Percentiles rank a stretch among this genome's conserved stretches.
These are phyloP conservation scores for Microtus montanus DNA, from an alignment of 2,113 vertebrate genomes.

Conservation along the genomic window DNA sequence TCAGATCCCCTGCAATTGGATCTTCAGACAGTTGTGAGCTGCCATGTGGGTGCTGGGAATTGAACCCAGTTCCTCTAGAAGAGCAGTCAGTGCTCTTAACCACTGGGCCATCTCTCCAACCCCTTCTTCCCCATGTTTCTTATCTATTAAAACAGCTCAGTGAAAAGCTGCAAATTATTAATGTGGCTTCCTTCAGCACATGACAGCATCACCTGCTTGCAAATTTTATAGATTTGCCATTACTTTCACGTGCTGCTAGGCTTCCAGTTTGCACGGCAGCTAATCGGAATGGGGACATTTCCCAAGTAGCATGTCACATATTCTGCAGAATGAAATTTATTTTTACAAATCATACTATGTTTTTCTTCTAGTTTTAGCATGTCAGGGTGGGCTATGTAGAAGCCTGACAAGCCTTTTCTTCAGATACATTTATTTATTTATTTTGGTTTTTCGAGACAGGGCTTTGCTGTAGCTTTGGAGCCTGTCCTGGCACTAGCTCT, in stretches of 20 bases:
- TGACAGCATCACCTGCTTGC: not conserved
- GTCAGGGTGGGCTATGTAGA: conserved; percentile 2
- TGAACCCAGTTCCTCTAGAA: too few relatives aligned
- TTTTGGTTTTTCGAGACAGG: too few relatives aligned
- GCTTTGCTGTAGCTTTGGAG: too few relatives aligned
- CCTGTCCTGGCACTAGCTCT: too few relatives aligned
- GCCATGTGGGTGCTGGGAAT: too few relatives aligned
- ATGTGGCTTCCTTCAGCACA: conserved; percentile 34
- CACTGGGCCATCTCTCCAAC: too few relatives aligned
- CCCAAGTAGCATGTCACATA: not conserved
- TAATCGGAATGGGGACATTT: conserved; percentile 36
- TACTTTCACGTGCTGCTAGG: not conserved
- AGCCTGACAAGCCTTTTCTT: conserved; percentile 19
- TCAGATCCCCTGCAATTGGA: too few relatives aligned
- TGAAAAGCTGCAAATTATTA: conserved; percentile 17
- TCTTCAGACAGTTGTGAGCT: too few relatives aligned
- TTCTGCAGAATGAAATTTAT: conserved; percentile 8
- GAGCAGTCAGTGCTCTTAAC: too few relatives aligned
- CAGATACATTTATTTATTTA: not conserved
- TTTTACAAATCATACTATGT: conserved; percentile 52
- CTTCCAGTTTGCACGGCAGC: not conserved
- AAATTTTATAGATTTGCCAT: conserved; percentile 10
- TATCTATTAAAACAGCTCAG: conserved; percentile 29
- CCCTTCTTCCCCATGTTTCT: not conserved
- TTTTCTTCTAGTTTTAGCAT: conserved; percentile 28